Conservation (phyloP, 1,140 invertebrate genomes). For the Apis laboriosa region DNA sequence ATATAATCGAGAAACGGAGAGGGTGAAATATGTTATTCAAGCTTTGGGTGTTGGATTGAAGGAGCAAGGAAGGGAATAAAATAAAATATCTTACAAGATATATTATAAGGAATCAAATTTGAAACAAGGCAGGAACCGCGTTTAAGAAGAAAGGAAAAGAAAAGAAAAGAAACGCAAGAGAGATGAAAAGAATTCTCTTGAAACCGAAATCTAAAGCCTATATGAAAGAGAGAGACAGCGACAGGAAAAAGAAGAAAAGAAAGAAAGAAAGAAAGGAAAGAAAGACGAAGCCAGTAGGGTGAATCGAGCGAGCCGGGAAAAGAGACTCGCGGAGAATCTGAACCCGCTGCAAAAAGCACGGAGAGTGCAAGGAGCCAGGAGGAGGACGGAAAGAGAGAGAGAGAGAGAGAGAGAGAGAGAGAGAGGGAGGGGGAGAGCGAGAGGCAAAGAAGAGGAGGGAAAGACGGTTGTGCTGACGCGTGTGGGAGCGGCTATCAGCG, state of each 20-base stretch:
- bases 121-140: too few relatives aligned
- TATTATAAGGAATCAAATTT: too few relatives aligned
- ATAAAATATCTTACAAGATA: too few relatives aligned
- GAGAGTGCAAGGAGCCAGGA: background rate
- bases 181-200: background rate
- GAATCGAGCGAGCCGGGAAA: background rate
- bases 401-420: background rate
- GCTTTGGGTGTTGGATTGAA: too few relatives aligned
- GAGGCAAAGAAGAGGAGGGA: constrained; percentile 60
- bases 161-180: background rate
- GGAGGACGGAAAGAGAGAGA: background rate
- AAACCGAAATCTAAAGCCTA: background rate
- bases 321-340: background rate
- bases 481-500: constrained; percentile 60
- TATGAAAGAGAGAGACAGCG: background rate
- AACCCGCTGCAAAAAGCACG: background rate
- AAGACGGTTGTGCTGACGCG: constrained; percentile 46
- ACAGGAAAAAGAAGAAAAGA: background rate
- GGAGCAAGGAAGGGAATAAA: too few relatives aligned
- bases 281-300: background rate
- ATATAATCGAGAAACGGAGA: too few relatives aligned
- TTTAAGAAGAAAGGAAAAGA: background rate
- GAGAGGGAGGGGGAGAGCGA: constrained; percentile 36
- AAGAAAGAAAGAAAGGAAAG: background rate
- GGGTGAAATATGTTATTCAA: too few relatives aligned